Evolutionary conservation across 2,113 vertebrate species (phyloP).

Genomic region (Halcyon senegalensis): DNA sequence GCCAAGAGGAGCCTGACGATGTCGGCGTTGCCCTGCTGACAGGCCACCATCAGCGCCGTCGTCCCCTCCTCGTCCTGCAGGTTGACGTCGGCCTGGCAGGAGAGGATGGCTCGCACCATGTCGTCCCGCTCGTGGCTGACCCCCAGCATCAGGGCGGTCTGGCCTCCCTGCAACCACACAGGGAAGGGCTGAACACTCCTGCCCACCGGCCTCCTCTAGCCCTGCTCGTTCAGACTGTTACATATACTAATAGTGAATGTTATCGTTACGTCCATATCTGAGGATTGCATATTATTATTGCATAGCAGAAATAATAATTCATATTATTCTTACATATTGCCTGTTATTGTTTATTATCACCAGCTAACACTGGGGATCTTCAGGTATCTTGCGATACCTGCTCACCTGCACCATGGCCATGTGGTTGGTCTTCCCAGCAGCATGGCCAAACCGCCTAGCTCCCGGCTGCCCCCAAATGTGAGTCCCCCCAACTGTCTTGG

Average conservation of each 20-base stretch:
- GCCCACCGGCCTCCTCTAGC: background rate
- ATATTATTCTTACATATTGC: background rate
- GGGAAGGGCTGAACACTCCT: background rate
- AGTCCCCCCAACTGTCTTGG: background rate
- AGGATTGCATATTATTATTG: background rate
- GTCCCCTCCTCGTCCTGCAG: conserved; percentile 76
- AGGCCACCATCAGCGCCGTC: conserved; percentile 80
- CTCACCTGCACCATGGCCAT: background rate
- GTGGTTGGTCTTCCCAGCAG: background rate
- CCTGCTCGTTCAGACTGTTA: background rate
- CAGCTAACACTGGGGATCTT: background rate
- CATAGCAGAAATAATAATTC: background rate
- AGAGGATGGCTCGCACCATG: conserved; percentile 79
- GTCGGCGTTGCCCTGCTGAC: conserved; percentile 66
- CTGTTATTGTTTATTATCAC: too few species aligned
- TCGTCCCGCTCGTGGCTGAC: conserved; percentile 78
- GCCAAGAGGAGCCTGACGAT: conserved; percentile 77
- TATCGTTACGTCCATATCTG: rapidly evolving
- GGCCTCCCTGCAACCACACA: conserved; percentile 72
- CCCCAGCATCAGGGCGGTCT: conserved; percentile 81
- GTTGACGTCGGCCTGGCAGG: conserved; percentile 79
- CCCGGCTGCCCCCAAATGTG: background rate
- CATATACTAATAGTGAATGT: rapidly evolving
- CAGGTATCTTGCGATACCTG: rapidly evolving
- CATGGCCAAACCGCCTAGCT: background rate